Percentiles rank a stretch among this genome's conserved stretches.
Evolutionary conservation across 2,797 vertebrate genomes (phyloP).

Genomic region (Poeciliopsis gracilis): DNA sequence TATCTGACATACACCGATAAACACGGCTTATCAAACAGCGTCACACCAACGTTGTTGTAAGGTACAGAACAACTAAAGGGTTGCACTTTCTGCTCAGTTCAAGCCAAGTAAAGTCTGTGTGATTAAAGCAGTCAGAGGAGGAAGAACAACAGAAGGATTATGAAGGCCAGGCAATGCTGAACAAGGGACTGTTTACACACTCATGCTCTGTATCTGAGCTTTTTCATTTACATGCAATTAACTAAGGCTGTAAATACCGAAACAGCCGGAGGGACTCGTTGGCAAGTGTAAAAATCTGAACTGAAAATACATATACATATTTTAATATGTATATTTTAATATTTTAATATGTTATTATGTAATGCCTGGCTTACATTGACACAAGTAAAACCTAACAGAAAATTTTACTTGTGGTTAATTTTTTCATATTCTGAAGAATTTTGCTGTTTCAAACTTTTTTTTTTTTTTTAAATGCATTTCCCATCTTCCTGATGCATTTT

Average conservation of each 20-base stretch:
- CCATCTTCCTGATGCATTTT: background rate
- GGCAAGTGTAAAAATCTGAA: background rate
- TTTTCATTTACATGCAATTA: constrained; percentile 13
- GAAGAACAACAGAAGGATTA: constrained; percentile 39
- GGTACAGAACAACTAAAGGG: background rate
- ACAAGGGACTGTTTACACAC: constrained; percentile 39
- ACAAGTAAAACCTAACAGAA: background rate
- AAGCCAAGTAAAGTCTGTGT: background rate
- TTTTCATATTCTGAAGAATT: background rate
- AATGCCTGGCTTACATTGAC: background rate
- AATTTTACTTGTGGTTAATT: background rate
- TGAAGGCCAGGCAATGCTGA: constrained; percentile 30
- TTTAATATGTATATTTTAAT: constrained; percentile 1
- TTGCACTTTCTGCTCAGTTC: background rate
- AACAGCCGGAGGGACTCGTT: background rate
- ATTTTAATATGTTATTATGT: no score
- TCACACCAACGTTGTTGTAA: background rate
- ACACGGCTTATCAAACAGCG: constrained; percentile 12
- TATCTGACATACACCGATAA: constrained; percentile 2
- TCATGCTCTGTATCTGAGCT: constrained; percentile 18
- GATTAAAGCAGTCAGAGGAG: constrained; percentile 6
- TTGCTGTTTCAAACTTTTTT: background rate
- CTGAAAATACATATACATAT: no score
- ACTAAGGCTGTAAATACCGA: background rate
- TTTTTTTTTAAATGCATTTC: no score